A percentile compares a stretch with the other conserved stretches of the same genome.
These are phyloP conservation scores for Thrips palmi DNA, from an alignment of 1,140 invertebrate genomes.

Conservation along the genomic window DNA sequence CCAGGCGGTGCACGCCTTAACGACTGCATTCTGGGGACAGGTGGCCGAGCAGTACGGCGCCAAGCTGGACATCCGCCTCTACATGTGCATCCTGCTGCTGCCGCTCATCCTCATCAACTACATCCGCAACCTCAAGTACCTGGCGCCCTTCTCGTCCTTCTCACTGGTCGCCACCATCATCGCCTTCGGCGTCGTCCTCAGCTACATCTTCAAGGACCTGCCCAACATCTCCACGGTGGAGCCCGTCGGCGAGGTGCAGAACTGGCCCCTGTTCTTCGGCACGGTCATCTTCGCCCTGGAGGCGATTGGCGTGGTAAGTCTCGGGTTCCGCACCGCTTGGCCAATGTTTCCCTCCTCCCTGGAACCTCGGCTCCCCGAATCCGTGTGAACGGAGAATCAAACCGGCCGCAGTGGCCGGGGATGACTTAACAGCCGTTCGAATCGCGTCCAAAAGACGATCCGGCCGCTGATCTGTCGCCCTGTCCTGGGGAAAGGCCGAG, in stretches of 20 bases:
- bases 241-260: slow-evolving; percentile 23
- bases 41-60: slow-evolving; percentile 29
- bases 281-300: slow-evolving; percentile 45
- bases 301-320: slow-evolving; percentile 45
- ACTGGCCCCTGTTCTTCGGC: slow-evolving; percentile 41
- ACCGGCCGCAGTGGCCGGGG: too few relatives aligned
- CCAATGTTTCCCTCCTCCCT: slow-evolving; percentile 13
- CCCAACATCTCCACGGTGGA: slow-evolving; percentile 25
- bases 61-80: slow-evolving; percentile 24
- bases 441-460: too few relatives aligned
- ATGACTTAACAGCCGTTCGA: too few relatives aligned
- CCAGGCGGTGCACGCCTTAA: too few relatives aligned
- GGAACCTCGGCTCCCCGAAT: not conserved
- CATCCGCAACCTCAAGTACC: slow-evolving; percentile 48
- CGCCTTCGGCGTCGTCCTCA: slow-evolving; percentile 45
- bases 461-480: too few relatives aligned
- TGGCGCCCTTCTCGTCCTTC: slow-evolving; percentile 53
- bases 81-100: slow-evolving; percentile 37
- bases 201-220: slow-evolving; percentile 43
- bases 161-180: slow-evolving; percentile 45
- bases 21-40: too few relatives aligned
- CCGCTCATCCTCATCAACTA: slow-evolving; percentile 48
- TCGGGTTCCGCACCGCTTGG: slow-evolving; percentile 43
- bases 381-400: not conserved
- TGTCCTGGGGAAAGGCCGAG: too few relatives aligned